phyloP scores from a whole-genome alignment of 1,140 invertebrate genomes.

The Dinoponera quadriceps region DNA sequence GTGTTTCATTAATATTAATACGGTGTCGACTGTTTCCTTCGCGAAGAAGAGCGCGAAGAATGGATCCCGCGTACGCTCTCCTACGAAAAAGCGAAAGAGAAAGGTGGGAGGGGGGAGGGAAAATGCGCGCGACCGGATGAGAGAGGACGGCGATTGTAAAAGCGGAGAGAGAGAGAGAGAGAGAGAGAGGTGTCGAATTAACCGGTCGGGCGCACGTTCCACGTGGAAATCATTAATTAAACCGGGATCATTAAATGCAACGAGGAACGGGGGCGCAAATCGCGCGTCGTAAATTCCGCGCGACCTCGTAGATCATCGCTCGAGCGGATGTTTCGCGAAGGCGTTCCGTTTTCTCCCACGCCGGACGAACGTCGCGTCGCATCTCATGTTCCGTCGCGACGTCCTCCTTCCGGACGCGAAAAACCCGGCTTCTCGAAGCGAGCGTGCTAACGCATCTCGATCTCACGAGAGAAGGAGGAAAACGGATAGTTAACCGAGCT shows the following conservation, averaged over 20 bases:
- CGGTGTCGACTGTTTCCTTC: not conserved
- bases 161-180: no score
- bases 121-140: not conserved
- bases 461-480: not conserved
- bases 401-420: not conserved
- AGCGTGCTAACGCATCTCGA: not conserved
- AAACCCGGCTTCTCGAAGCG: not conserved
- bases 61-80: no score
- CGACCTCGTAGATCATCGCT: conserved; percentile 10
- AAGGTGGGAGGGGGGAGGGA: not conserved
- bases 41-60: no score
- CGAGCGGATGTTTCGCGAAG: not conserved
- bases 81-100: no score
- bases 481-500: not conserved
- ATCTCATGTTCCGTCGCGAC: not conserved
- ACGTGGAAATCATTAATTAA: conserved; percentile 61
- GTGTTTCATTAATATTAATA: conserved; percentile 63
- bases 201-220: conserved; percentile 17
- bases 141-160: not conserved
- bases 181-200: conserved; percentile 18
- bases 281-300: conserved; percentile 16
- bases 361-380: not conserved
- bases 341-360: not conserved
- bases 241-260: conserved; percentile 33
- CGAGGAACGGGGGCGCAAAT: not conserved